Evolutionary conservation across 2,113 vertebrate species (phyloP).

Genomic region (Colinus virginianus): DNA sequence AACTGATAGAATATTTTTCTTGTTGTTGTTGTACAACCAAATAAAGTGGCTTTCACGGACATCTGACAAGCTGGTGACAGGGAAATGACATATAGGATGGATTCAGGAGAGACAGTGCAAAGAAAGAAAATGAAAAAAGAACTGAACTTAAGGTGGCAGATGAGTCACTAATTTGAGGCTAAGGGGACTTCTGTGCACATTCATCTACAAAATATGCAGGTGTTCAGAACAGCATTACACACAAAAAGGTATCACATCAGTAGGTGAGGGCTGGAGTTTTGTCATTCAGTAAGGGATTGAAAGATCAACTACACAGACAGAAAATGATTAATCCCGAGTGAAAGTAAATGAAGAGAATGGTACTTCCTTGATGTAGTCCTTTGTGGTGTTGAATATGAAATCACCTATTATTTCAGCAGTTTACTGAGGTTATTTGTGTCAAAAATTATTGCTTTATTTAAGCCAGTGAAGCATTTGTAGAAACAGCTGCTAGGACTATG

Average conservation of each 20-base stretch:
- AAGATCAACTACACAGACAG: not conserved
- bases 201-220: not conserved
- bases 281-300: not conserved
- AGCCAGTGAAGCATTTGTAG: not conserved
- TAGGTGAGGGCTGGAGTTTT: not conserved
- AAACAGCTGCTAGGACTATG: not conserved
- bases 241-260: not conserved
- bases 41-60: not conserved
- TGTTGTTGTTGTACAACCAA: not conserved
- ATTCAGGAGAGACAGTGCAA: not conserved
- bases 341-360: not conserved
- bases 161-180: not conserved
- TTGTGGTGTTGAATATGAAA: not conserved
- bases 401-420: not conserved
- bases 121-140: not conserved
- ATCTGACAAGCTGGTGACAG: not conserved
- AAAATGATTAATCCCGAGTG: not conserved
- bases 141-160: not conserved
- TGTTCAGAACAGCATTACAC: not conserved
- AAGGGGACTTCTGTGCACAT: not conserved
- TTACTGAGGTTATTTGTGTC: constrained; percentile 34
- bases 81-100: not conserved
- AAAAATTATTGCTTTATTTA: constrained; percentile 31
- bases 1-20: not conserved
- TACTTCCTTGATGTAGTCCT: not conserved